A percentile compares a stretch with the other conserved stretches of the same genome.
Evolutionary conservation across 2,888 invertebrate species (phyloP).

Genomic region (Athripsodes cinereus): DNA sequence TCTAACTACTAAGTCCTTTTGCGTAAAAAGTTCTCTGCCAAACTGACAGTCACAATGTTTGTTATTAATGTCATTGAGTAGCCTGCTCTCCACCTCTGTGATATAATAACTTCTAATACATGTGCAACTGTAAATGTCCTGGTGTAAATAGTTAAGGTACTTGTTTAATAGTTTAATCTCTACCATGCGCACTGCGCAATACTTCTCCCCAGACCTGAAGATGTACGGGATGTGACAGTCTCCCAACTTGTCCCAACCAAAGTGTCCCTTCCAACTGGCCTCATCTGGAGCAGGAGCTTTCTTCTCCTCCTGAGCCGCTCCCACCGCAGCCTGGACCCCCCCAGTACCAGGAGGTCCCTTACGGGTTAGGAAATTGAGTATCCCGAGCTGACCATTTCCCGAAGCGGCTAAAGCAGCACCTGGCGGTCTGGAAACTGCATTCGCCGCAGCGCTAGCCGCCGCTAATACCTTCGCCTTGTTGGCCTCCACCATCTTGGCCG

Average conservation of each 20-base stretch:
- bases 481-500: conserved; percentile 81
- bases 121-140: conserved; percentile 85
- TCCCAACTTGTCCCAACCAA: conserved; percentile 88
- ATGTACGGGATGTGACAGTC: conserved; percentile 86
- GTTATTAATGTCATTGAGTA: conserved; percentile 88
- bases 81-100: conserved; percentile 81
- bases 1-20: conserved; percentile 84
- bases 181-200: conserved; percentile 91
- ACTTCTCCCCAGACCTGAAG: conserved; percentile 74
- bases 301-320: conserved; percentile 34
- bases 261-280: conserved; percentile 72
- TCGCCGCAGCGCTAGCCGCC: conserved; percentile 44
- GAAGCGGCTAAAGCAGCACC: conserved; percentile 33
- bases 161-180: conserved; percentile 86
- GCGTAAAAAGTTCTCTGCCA: conserved; percentile 80
- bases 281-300: conserved; percentile 57
- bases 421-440: conserved; percentile 31
- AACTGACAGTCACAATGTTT: conserved; percentile 89
- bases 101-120: conserved; percentile 91
- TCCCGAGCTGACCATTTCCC: conserved; percentile 49
- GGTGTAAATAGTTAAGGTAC: conserved; percentile 81
- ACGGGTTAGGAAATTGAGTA: conserved; percentile 56
- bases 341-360: conserved; percentile 31
- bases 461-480: conserved; percentile 49
- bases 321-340: conserved; percentile 20